Conservation (phyloP, 2,113 vertebrate species). For the Gadus chalcogrammus region DNA sequence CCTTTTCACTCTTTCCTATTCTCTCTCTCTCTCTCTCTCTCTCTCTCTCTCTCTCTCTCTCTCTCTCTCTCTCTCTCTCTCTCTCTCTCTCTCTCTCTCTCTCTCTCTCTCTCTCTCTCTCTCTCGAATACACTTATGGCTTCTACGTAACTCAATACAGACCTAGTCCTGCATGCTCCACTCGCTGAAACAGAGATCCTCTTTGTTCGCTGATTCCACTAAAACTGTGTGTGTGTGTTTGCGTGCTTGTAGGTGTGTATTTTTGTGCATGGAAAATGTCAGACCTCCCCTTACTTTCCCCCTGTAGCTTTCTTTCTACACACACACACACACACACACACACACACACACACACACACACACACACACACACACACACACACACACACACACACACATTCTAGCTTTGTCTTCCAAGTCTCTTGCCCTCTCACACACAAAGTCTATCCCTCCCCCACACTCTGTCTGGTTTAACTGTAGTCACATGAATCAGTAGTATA, state of each 20-base stretch:
- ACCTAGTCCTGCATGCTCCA: not conserved
- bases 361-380: conserved; percentile 3
- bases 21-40: not conserved
- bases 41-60: not conserved
- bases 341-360: conserved; percentile 1
- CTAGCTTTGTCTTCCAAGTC: not conserved
- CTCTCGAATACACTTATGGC: too few species aligned
- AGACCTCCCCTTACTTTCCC: not conserved
- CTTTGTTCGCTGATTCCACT: not conserved
- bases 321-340: not conserved
- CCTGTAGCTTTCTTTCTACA: not conserved
- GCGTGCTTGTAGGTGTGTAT: not conserved
- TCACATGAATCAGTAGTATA: conserved; percentile 28
- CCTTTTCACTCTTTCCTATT: conserved; percentile 1
- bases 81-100: not conserved
- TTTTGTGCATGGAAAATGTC: not conserved
- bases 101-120: not conserved
- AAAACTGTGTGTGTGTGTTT: not conserved
- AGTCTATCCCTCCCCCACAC: not conserved
- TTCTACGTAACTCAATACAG: not conserved
- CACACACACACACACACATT: not conserved
- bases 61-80: not conserved
- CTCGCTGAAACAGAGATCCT: not conserved
- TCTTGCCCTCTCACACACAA: not conserved
- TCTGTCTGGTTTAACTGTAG: conserved; percentile 11